A percentile compares a stretch with the other conserved stretches of the same genome.
Evolutionary conservation across 2,888 invertebrate genomes (phyloP).

Genomic region (Fragum sueziense): DNA sequence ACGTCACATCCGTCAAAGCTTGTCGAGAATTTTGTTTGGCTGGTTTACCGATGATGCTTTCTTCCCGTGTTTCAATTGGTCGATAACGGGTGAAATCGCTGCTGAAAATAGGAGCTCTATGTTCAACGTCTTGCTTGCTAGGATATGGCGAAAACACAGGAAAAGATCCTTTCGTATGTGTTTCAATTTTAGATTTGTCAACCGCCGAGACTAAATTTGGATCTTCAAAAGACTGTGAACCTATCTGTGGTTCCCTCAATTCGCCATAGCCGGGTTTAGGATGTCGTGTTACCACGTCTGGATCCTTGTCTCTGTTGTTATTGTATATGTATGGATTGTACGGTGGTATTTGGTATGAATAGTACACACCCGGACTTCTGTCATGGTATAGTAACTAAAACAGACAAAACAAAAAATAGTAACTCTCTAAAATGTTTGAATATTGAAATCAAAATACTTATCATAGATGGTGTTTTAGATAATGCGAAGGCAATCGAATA

Average conservation of each 20-base stretch:
- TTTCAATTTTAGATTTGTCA: not conserved
- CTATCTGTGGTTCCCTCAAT: slow-evolving; percentile 3
- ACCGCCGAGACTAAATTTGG: not conserved
- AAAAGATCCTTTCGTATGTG: slow-evolving; percentile 6
- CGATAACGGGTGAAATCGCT: slow-evolving; percentile 25
- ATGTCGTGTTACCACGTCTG: not conserved
- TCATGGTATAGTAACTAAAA: slow-evolving; percentile 41
- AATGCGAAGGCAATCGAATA: too few relatives aligned
- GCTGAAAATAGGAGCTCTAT: slow-evolving; percentile 38
- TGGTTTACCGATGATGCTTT: not conserved
- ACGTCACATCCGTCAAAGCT: slow-evolving; percentile 39
- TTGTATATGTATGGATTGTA: not conserved
- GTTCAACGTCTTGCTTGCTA: slow-evolving; percentile 20
- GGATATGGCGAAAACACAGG: slow-evolving; percentile 32
- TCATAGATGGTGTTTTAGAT: too few relatives aligned
- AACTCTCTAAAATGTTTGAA: too few relatives aligned
- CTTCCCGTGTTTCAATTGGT: not conserved
- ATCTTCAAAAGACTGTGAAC: not conserved
- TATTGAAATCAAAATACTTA: too few relatives aligned
- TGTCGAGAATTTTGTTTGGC: slow-evolving; percentile 8
- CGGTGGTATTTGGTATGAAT: slow-evolving; percentile 33
- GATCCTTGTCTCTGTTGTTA: not conserved
- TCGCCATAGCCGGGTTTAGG: not conserved
- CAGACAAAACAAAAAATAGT: too few relatives aligned
- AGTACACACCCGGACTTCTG: slow-evolving; percentile 38